Conservation (phyloP, 2,113 vertebrate genomes). For the Amphiprion ocellaris region DNA sequence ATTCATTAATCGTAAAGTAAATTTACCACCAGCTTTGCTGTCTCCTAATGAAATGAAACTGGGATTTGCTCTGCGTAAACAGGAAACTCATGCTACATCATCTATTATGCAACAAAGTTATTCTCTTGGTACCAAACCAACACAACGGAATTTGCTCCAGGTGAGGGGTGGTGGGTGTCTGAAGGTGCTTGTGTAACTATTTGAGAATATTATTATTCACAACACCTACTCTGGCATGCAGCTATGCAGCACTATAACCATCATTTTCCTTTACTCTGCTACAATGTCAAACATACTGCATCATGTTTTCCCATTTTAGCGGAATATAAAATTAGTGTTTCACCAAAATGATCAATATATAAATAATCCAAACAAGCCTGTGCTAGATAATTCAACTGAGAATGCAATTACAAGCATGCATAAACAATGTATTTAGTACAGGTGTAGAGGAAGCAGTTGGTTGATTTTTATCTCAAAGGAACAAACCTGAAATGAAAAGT, state of each 20-base stretch:
- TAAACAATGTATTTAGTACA: not conserved
- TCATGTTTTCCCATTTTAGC: not conserved
- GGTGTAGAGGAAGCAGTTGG: not conserved
- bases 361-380: constrained; percentile 4
- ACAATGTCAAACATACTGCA: constrained; percentile 2
- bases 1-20: constrained; percentile 5
- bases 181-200: constrained; percentile 41
- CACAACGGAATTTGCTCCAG: constrained; percentile 44
- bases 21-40: constrained; percentile 7
- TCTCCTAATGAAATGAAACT: constrained; percentile 39
- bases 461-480: constrained; percentile 17
- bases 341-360: not conserved
- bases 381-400: not conserved
- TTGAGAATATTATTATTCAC: constrained; percentile 23
- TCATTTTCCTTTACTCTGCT: not conserved
- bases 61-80: constrained; percentile 41
- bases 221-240: constrained; percentile 17
- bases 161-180: constrained; percentile 51
- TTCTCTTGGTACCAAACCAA: constrained; percentile 30
- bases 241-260: not conserved
- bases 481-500: constrained; percentile 20
- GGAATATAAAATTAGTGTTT: constrained; percentile 5
- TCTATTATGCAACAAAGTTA: constrained; percentile 68
- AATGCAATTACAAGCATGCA: not conserved
- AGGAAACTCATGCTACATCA: constrained; percentile 57